Evolutionary conservation across 1,140 invertebrate species (phyloP).

Genomic region (Steinernema khuongi): DNA sequence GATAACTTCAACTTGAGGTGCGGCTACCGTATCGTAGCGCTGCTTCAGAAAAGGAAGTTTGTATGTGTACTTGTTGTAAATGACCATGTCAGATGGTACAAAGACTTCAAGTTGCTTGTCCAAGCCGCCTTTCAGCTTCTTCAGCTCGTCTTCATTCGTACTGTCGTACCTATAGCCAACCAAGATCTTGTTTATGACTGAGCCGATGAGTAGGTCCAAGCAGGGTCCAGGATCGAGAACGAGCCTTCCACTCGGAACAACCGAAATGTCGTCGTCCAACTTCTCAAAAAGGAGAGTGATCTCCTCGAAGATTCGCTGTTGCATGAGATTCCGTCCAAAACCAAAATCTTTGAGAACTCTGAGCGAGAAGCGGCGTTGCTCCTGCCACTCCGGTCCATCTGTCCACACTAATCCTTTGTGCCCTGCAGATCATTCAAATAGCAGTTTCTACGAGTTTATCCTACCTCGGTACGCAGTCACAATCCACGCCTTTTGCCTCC

Average conservation of each 20-base stretch:
- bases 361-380: slow-evolving; percentile 33
- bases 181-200: slow-evolving; percentile 27
- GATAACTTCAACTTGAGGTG: not conserved
- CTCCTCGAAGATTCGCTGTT: slow-evolving; percentile 30
- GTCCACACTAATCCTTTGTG: too few species aligned
- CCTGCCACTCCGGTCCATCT: slow-evolving; percentile 33
- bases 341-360: slow-evolving; percentile 30
- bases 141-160: slow-evolving; percentile 27
- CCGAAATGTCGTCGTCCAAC: not conserved
- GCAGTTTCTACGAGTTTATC: too few species aligned
- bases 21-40: not conserved
- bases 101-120: slow-evolving; percentile 1
- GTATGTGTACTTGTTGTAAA: slow-evolving; percentile 3
- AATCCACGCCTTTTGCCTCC: too few species aligned
- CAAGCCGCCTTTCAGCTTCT: not conserved
- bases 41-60: not conserved
- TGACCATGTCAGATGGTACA: not conserved
- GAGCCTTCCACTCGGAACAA: not conserved
- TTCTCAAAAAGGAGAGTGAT: not conserved
- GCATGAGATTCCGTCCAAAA: slow-evolving; percentile 36
- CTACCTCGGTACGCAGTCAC: too few species aligned
- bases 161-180: not conserved
- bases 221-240: slow-evolving; percentile 6
- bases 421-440: too few species aligned
- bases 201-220: slow-evolving; percentile 27